Evolutionary conservation across 1,140 invertebrate species (phyloP).

Genomic region (Eupeodes corollae): DNA sequence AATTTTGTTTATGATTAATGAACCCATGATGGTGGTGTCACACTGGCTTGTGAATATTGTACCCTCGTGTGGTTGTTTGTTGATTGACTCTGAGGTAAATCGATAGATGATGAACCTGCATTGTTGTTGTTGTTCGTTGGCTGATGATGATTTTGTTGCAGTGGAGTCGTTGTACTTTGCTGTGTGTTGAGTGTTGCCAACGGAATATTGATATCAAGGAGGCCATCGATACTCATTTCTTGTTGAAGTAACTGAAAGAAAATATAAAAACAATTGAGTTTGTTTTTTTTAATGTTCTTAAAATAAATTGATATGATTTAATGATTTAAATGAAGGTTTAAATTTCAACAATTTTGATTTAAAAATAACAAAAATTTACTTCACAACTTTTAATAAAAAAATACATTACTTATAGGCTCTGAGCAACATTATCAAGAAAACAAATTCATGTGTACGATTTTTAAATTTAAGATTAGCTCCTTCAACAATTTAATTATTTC

Average conservation of each 20-base stretch:
- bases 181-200: constrained; percentile 19
- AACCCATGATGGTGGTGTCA: constrained; percentile 54
- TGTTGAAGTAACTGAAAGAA: constrained; percentile 68
- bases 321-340: too few species aligned
- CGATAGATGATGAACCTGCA: constrained; percentile 9
- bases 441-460: too few species aligned
- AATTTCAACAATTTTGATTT: too few species aligned
- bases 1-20: constrained; percentile 38
- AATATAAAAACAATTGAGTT: not conserved
- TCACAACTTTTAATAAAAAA: too few species aligned
- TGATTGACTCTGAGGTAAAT: constrained; percentile 18
- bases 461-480: too few species aligned
- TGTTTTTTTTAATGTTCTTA: not conserved
- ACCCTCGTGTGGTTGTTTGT: constrained; percentile 22
- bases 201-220: constrained; percentile 84
- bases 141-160: constrained; percentile 10
- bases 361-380: too few species aligned
- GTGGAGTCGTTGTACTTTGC: constrained; percentile 12
- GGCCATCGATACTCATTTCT: constrained; percentile 85
- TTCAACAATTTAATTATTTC: too few species aligned
- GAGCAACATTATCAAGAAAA: too few species aligned
- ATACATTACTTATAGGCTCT: too few species aligned
- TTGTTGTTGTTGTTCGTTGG: constrained; percentile 21
- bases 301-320: too few species aligned
- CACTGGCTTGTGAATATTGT: constrained; percentile 38